These are phyloP conservation scores for Catamblyrhynchus diadema DNA, from an alignment of 2,797 vertebrate species.

Conservation along the genomic window DNA sequence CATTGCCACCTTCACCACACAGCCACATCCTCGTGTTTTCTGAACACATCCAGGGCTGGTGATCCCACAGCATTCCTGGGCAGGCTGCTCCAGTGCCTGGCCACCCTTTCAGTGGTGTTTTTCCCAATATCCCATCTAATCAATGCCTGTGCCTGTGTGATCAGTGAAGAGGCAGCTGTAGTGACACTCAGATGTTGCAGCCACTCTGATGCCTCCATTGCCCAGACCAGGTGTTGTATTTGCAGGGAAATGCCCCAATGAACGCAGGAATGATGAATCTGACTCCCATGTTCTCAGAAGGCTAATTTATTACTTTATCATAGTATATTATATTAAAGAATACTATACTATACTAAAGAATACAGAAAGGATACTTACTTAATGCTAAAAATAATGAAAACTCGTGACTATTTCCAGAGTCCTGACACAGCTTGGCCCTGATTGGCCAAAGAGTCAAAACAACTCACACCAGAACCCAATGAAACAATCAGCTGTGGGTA, in stretches of 20 bases:
- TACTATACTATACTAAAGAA: too few relatives aligned
- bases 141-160: not conserved
- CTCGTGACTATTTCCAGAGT: too few relatives aligned
- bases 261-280: not conserved
- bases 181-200: not conserved
- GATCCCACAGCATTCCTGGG: not conserved
- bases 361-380: too few relatives aligned
- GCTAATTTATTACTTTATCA: too few relatives aligned
- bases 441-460: too few relatives aligned
- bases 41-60: fast-evolving
- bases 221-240: fast-evolving
- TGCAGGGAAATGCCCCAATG: not conserved
- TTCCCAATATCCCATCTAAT: not conserved
- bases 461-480: too few relatives aligned
- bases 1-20: not conserved
- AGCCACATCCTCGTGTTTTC: not conserved
- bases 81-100: not conserved
- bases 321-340: too few relatives aligned
- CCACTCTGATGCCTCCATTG: not conserved
- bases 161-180: not conserved
- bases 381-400: too few relatives aligned
- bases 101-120: not conserved
- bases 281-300: not conserved
- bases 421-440: too few relatives aligned
- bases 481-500: not conserved